Percentiles rank a stretch among this genome's conserved stretches.
Evolutionary conservation across 2,113 vertebrate species (phyloP).

Genomic region (Meriones unguiculatus): DNA sequence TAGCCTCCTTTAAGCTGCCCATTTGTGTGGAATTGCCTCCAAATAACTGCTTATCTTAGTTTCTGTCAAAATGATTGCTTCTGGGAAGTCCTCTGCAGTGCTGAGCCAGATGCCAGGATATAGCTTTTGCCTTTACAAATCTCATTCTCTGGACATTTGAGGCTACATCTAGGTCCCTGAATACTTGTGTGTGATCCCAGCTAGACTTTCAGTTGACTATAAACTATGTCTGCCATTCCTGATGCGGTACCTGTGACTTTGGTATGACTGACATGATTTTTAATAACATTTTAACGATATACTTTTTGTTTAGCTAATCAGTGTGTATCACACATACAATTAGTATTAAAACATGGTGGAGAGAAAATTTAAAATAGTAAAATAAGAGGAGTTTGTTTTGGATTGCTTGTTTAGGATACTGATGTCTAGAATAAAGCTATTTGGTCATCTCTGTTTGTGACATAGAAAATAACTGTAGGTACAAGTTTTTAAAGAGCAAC

Average conservation of each 20-base stretch:
- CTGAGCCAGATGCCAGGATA: neutral
- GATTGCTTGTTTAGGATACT: neutral
- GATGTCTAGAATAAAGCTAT: neutral
- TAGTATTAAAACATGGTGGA: neutral
- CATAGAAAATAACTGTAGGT: neutral
- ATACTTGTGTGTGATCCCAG: neutral
- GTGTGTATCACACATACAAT: neutral
- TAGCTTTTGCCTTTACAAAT: neutral
- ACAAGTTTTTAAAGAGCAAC: slow-evolving; percentile 6
- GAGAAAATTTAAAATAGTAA: neutral
- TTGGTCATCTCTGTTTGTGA: neutral
- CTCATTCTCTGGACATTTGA: neutral
- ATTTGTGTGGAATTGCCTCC: neutral
- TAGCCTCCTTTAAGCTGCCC: neutral
- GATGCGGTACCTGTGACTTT: neutral
- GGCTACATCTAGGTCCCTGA: neutral
- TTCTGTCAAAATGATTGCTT: neutral
- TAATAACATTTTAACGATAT: neutral
- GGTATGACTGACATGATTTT: neutral
- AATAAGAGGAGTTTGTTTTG: neutral
- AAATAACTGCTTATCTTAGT: neutral
- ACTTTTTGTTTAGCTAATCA: neutral
- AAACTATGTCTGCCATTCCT: neutral
- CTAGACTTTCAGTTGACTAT: neutral
- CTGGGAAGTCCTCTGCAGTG: neutral